phyloP scores from a whole-genome alignment of 1,140 invertebrate genomes.

The Pseudomyrmex dendroicus region DNA sequence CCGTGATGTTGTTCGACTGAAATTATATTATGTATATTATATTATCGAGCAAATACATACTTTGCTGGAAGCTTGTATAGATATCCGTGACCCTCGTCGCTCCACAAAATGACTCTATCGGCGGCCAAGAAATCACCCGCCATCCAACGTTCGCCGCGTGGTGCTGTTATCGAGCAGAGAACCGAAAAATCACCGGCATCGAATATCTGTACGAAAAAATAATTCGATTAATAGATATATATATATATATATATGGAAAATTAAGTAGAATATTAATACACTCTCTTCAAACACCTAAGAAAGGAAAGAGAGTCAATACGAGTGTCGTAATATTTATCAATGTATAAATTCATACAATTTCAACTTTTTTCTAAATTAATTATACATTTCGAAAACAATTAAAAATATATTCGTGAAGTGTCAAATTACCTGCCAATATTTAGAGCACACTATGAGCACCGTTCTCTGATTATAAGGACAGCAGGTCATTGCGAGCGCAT shows the following conservation, averaged over 20 bases:
- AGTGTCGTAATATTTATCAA: no score
- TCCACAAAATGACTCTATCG: conserved; percentile 96
- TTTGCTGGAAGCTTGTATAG: conserved; percentile 97
- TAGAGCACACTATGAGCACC: conserved; percentile 97
- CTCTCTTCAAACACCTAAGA: conserved; percentile 19
- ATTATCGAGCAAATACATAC: conserved; percentile 87
- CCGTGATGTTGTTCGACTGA: not conserved
- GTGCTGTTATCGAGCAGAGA: conserved; percentile 94
- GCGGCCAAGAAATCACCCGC: conserved; percentile 97
- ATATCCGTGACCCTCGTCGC: conserved; percentile 96
- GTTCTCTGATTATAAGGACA: conserved; percentile 98
- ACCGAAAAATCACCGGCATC: conserved; percentile 97
- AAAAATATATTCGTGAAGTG: not conserved
- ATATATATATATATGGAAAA: not conserved
- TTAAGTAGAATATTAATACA: conserved; percentile 28
- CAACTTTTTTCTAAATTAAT: no score
- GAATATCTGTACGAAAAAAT: conserved; percentile 88
- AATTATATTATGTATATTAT: not conserved
- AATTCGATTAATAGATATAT: conserved; percentile 9
- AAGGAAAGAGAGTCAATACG: no score
- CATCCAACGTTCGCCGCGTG: conserved; percentile 95
- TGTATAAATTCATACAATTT: no score
- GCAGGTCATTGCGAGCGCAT: conserved; percentile 96
- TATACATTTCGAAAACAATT: no score
- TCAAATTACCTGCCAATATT: conserved; percentile 96